Evolutionary conservation across 2,797 vertebrate species (phyloP).

Genomic region (Tokudaia tokunoshimensis): DNA sequence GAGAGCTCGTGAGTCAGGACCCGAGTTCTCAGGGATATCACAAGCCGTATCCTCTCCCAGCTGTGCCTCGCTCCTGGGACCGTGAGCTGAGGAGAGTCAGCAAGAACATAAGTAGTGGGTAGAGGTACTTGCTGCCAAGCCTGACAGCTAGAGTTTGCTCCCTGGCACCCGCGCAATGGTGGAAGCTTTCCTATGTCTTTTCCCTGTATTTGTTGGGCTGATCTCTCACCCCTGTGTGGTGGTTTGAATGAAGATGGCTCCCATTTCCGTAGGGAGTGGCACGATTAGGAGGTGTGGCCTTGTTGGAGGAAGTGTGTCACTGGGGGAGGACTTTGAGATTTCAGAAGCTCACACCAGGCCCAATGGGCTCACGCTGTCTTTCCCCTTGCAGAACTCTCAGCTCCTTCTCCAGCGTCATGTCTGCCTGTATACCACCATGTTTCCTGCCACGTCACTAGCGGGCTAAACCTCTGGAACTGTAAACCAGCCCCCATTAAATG

Average conservation of each 20-base stretch:
- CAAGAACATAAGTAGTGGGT: not conserved
- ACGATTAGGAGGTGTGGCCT: not conserved
- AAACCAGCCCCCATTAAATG: not conserved
- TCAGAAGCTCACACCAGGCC: not conserved
- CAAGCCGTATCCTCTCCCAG: not conserved
- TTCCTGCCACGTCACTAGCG: not conserved
- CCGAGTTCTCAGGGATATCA: not conserved
- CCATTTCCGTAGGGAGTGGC: not conserved
- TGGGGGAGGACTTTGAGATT: not conserved
- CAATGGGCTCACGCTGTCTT: not conserved
- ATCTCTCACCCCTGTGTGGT: not conserved
- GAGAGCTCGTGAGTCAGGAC: slow-evolving; percentile 18
- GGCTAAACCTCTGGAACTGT: not conserved
- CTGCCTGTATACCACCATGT: not conserved
- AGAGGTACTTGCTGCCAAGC: not conserved
- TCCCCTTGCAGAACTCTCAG: not conserved
- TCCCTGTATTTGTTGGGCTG: not conserved
- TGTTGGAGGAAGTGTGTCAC: not conserved
- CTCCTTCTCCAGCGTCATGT: not conserved
- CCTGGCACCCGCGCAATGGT: too few species aligned
- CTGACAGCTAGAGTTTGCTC: not conserved
- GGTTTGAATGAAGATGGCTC: not conserved
- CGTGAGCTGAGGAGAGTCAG: accelerated
- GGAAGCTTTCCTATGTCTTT: not conserved
- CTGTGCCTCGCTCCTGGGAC: accelerated